Evolutionary conservation across 2,888 invertebrate genomes (phyloP), one percentile per base, ranked within the genome.

Genomic region (Odontocolon sp.): DNA sequence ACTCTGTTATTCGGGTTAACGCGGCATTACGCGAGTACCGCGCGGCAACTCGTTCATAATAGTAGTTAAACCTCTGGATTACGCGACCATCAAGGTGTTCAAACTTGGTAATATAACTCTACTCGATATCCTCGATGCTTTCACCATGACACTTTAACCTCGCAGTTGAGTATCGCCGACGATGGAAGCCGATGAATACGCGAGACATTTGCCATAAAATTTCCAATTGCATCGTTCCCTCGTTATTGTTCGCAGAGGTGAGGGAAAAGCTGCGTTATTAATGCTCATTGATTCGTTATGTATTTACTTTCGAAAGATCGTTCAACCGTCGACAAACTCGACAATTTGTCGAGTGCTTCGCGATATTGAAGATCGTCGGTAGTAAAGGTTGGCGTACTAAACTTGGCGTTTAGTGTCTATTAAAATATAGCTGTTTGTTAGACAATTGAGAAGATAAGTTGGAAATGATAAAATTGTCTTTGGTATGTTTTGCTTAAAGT

Each of bases 91-190:
- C 9, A 16, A 64, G 47, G 64, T 66, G 40, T 74, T 75, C 47
- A 52, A 56, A 70, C 56, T 67, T 38, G 33, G 45, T 54, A 40
- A 33, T 61, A 57, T 66, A 71, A 70, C 31, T 66, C 56, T 71
- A 11, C 23, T 56, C 45, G 61, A 52, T 50, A 64, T 57, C 18
- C n/a, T 59, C 68, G 63, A 63, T 40, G 72, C 80, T 80, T 80
- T 80, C 78, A 78, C 78, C 75, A 54, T 31, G 68, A 64, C 38
- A 47, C 36, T 54, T 61, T 61, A 8, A 36, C 47, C 26, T 40
- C 2, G 16, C 38, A 4, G 6, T 16, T 5, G 11, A 40, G 16
- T 8, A 52, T 40, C 31, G 40, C 14, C 45, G 31, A 31, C 42
- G 33, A 45, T n/a, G 3, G 23, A 21, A 40, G 11, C 9, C 2